Percentiles rank a stretch among this genome's conserved stretches.
Conservation (phyloP, 2,113 vertebrate species). For the Apodemus sylvaticus region DNA sequence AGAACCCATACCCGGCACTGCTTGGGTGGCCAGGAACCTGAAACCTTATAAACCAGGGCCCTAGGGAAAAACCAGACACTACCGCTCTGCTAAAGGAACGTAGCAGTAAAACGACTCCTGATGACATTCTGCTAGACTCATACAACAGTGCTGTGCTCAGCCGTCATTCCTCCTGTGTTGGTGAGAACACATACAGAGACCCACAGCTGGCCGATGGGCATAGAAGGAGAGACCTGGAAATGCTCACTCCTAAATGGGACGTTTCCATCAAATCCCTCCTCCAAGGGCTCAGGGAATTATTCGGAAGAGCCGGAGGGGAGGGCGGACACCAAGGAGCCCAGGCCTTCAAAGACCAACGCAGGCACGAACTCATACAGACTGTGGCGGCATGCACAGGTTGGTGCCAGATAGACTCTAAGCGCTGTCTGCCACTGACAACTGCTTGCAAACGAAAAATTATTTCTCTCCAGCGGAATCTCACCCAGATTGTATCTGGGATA, state of each 20-base stretch:
- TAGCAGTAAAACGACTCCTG: neutral
- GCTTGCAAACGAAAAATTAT: neutral
- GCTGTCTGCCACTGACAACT: neutral
- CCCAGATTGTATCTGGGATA: too few relatives aligned
- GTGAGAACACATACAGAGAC: neutral
- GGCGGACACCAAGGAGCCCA: neutral
- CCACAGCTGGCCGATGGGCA: neutral
- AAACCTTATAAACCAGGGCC: neutral
- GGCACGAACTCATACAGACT: neutral
- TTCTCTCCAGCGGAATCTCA: neutral
- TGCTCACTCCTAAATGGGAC: neutral
- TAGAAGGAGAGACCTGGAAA: neutral
- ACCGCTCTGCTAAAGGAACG: neutral
- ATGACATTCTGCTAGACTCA: neutral
- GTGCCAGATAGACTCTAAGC: neutral
- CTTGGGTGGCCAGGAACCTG: neutral
- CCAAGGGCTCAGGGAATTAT: neutral
- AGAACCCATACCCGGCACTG: neutral
- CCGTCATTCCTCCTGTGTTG: neutral
- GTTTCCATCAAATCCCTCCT: neutral
- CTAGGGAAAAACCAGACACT: neutral
- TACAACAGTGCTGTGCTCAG: neutral
- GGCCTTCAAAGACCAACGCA: neutral
- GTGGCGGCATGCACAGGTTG: neutral
- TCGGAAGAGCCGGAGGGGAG: neutral